Percentiles rank a stretch among this genome's conserved stretches.
Evolutionary conservation across 2,797 vertebrate species (phyloP).

Genomic region (Phrynocephalus forsythii): DNA sequence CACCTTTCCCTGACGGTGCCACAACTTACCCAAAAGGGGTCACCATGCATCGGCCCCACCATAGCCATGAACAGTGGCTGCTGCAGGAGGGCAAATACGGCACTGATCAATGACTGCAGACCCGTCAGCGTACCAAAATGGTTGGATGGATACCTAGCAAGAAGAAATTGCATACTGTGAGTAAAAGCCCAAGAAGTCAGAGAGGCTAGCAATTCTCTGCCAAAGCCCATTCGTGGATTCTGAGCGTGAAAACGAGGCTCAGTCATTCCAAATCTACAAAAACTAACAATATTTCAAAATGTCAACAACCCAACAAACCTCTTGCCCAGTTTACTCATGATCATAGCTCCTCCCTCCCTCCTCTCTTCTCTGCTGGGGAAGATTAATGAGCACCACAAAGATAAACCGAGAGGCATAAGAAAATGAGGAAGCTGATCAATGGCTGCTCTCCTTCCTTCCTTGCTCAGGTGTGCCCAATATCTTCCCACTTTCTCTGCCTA

Average conservation of each 20-base stretch:
- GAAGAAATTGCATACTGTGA: background rate
- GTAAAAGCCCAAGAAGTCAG: background rate
- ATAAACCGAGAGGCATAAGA: background rate
- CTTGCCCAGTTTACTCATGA: background rate
- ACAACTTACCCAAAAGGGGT: constrained; percentile 85
- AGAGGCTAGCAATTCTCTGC: background rate
- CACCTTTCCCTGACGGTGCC: background rate
- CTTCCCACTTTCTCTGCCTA: background rate
- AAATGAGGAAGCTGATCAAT: background rate
- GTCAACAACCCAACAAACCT: background rate
- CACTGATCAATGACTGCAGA: constrained; percentile 92
- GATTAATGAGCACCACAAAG: background rate
- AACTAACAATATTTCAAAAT: constrained; percentile 7
- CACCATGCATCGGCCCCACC: constrained; percentile 82
- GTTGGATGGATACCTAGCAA: constrained; percentile 86
- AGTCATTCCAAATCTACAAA: background rate
- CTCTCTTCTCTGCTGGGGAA: background rate
- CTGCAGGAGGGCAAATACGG: constrained; percentile 87
- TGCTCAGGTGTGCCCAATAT: background rate
- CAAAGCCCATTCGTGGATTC: background rate
- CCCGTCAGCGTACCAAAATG: constrained; percentile 93
- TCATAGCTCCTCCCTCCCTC: background rate
- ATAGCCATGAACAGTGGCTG: constrained; percentile 89
- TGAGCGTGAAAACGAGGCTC: background rate
- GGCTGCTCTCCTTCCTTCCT: background rate